Conservation (phyloP, 1,140 invertebrate species). For the Ruditapes philippinarum region DNA sequence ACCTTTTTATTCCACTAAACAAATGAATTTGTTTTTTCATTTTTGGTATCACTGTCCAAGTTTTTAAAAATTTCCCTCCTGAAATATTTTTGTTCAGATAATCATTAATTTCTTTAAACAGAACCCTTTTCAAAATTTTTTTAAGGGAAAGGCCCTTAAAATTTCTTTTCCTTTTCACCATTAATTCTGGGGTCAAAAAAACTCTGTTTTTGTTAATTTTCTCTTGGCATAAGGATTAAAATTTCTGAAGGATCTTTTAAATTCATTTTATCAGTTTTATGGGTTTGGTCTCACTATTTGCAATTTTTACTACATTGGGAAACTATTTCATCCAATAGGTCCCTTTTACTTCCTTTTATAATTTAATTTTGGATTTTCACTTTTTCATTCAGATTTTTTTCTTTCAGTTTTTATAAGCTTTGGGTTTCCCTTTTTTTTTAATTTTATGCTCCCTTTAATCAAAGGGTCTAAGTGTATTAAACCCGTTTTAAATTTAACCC, state of each 20-base stretch:
- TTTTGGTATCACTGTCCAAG: neutral
- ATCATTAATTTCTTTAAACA: neutral
- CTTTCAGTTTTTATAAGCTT: neutral
- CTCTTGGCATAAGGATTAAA: constrained; percentile 50
- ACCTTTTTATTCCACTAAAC: constrained; percentile 54
- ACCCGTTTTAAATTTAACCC: neutral
- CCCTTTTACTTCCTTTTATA: too few species aligned
- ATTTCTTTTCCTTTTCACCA: neutral
- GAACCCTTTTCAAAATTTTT: neutral
- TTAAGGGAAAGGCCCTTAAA: constrained; percentile 30
- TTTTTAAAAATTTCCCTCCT: neutral
- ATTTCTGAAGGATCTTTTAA: neutral
- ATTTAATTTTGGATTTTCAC: too few species aligned
- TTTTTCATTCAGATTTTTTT: neutral
- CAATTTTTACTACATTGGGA: neutral
- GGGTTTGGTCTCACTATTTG: neutral
- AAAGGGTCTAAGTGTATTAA: too few species aligned
- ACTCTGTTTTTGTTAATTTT: too few species aligned
- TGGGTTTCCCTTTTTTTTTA: neutral
- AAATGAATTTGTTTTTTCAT: constrained; percentile 22
- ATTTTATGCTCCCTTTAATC: constrained; percentile 1
- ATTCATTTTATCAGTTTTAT: neutral
- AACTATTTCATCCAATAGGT: constrained; percentile 18
- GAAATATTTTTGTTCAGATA: neutral
- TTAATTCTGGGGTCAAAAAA: too few species aligned